These are phyloP conservation scores for Stichodactyla mertensii DNA, from an alignment of 64 coral and sea anemone genomes.

Conservation along the genomic window DNA sequence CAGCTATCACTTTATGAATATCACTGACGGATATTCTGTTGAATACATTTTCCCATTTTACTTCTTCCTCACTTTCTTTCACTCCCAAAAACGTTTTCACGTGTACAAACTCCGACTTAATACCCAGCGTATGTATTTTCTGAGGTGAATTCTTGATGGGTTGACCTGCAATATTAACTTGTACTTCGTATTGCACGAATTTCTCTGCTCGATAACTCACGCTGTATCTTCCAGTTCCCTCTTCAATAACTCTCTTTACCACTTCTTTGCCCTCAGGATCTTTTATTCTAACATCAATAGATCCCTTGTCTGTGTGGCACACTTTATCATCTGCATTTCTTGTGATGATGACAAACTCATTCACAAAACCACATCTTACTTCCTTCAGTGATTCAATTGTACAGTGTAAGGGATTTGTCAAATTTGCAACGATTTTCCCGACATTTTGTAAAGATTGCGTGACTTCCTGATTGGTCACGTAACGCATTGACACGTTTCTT, in stretches of 20 bases:
- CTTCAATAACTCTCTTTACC: not conserved
- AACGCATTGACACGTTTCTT: not conserved
- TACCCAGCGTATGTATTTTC: not conserved
- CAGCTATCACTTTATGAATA: constrained; percentile 41
- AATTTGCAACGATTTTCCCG: not conserved
- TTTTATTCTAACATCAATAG: not conserved
- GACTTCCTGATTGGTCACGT: not conserved
- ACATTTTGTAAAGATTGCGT: not conserved
- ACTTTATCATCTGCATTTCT: not conserved
- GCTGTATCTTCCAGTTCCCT: not conserved
- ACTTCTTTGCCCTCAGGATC: not conserved
- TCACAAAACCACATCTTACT: constrained; percentile 9
- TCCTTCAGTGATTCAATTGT: not conserved
- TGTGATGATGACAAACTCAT: not conserved
- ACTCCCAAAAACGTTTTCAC: not conserved
- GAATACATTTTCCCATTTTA: constrained; percentile 14
- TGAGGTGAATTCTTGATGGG: constrained; percentile 3
- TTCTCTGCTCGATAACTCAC: constrained; percentile 2
- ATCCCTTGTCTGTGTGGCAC: not conserved
- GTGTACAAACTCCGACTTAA: not conserved
- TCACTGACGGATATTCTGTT: constrained; percentile 58
- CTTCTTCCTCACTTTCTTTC: not conserved
- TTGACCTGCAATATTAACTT: not conserved
- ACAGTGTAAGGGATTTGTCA: not conserved
- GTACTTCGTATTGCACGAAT: not conserved